Conservation (phyloP, 2,113 vertebrate species). For the Capreolus pygargus region DNA sequence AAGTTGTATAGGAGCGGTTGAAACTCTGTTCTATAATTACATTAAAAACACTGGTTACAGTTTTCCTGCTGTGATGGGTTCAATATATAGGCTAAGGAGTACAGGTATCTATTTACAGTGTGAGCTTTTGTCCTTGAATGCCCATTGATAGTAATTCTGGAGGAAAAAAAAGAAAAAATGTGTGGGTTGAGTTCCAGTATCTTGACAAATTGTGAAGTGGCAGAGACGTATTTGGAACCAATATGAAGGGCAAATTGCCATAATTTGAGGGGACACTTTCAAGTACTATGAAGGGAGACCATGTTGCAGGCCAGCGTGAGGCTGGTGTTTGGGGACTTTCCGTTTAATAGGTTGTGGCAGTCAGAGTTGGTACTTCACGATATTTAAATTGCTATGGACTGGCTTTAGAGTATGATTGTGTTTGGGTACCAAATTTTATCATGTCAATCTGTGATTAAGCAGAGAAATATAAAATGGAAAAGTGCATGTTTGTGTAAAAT, state of each 20-base stretch:
- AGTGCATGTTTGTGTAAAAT: background rate
- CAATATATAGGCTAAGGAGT: background rate
- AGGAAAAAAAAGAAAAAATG: background rate
- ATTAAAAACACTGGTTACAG: constrained; percentile 54
- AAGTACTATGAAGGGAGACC: constrained; percentile 9
- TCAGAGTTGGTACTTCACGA: background rate
- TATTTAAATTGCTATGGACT: background rate
- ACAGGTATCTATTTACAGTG: constrained; percentile 36
- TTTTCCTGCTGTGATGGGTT: constrained; percentile 18
- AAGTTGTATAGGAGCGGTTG: background rate
- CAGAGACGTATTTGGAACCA: background rate
- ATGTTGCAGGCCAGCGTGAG: constrained; percentile 20
- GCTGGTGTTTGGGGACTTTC: constrained; percentile 30
- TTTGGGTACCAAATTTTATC: background rate
- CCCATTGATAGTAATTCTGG: background rate
- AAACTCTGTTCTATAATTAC: background rate
- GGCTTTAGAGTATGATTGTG: background rate
- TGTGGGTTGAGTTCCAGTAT: background rate
- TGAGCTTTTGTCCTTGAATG: background rate
- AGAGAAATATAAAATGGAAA: background rate
- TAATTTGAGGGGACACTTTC: constrained; percentile 57
- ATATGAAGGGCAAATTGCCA: constrained; percentile 46
- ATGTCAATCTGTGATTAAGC: background rate
- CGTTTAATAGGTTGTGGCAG: constrained; percentile 24
- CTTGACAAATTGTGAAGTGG: constrained; percentile 1